These are phyloP conservation scores for Linepithema humile DNA, from an alignment of 1,140 invertebrate species.

Conservation along the genomic window DNA sequence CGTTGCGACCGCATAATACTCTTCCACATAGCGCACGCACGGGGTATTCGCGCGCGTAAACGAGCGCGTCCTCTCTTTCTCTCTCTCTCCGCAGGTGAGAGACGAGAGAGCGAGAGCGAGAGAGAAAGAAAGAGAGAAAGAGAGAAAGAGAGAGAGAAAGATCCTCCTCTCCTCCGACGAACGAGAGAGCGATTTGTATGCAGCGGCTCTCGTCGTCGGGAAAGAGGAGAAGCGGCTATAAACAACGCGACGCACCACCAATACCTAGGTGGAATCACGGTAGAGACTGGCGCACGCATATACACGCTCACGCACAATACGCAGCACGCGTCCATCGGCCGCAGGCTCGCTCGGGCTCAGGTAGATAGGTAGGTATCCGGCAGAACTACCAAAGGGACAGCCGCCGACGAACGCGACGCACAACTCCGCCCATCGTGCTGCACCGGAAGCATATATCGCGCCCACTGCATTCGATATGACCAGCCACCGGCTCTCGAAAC, in stretches of 20 bases:
- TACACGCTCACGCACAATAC: slow-evolving; percentile 39
- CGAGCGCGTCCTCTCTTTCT: slow-evolving; percentile 21
- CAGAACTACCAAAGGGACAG: slow-evolving; percentile 73
- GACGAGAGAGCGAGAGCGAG: slow-evolving; percentile 59
- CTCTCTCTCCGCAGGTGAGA: slow-evolving; percentile 56
- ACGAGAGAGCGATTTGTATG: slow-evolving; percentile 80
- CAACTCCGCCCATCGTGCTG: slow-evolving; percentile 75
- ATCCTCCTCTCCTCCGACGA: slow-evolving; percentile 51
- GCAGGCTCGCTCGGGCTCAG: slow-evolving; percentile 27
- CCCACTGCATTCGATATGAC: slow-evolving; percentile 79
- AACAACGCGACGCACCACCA: slow-evolving; percentile 80
- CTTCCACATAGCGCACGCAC: slow-evolving; percentile 32
- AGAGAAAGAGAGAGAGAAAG: slow-evolving; percentile 59
- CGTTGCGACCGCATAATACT: slow-evolving; percentile 35
- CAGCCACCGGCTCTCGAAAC: slow-evolving; percentile 53
- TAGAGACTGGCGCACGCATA: slow-evolving; percentile 40
- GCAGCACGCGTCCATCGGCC: slow-evolving; percentile 37
- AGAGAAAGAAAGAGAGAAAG: slow-evolving; percentile 57
- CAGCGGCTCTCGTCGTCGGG: slow-evolving; percentile 73
- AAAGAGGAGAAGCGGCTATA: slow-evolving; percentile 82
- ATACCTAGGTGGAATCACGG: slow-evolving; percentile 74
- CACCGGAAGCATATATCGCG: slow-evolving; percentile 80
- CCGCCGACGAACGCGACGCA: slow-evolving; percentile 59
- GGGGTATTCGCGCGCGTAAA: slow-evolving; percentile 60
- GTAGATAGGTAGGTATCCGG: slow-evolving; percentile 34